Evolutionary conservation across 2,888 invertebrate species (phyloP).

Genomic region (Patella caerulea): DNA sequence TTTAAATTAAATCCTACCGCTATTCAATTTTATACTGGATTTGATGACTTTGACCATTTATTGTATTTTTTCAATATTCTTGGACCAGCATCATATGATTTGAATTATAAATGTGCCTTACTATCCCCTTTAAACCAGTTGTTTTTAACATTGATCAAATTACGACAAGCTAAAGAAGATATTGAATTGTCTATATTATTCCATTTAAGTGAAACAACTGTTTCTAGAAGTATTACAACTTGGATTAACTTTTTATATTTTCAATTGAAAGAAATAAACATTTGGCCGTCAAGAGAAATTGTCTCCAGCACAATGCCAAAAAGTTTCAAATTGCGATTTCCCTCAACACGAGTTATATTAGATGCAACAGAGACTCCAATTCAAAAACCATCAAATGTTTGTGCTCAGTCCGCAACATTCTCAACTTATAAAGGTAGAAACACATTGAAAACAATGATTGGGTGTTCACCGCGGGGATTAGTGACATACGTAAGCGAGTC

Average conservation of each 20-base stretch:
- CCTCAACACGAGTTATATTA: background rate
- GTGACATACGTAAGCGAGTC: constrained; percentile 9
- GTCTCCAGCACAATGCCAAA: constrained; percentile 23
- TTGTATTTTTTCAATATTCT: constrained; percentile 12
- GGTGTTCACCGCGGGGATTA: constrained; percentile 14
- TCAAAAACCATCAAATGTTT: constrained; percentile 9
- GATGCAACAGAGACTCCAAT: constrained; percentile 13
- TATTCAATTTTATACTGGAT: constrained; percentile 12
- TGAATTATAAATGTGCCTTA: constrained; percentile 4
- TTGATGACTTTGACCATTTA: constrained; percentile 13
- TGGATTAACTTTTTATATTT: constrained; percentile 12
- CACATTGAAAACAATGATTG: constrained; percentile 18
- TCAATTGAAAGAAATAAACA: constrained; percentile 21
- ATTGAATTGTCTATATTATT: constrained; percentile 6
- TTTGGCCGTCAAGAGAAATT: constrained; percentile 23
- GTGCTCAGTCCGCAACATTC: constrained; percentile 1
- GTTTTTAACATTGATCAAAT: background rate
- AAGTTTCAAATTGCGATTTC: background rate
- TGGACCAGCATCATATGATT: constrained; percentile 11
- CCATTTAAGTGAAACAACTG: constrained; percentile 2
- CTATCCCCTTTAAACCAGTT: background rate
- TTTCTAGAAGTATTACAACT: background rate
- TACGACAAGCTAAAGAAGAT: background rate
- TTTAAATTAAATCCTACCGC: constrained; percentile 7
- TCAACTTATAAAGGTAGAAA: constrained; percentile 20